Percentiles rank a stretch among this genome's conserved stretches.
These are phyloP conservation scores for Urechis unicinctus DNA, from an alignment of 2,888 invertebrate species.

Conservation along the genomic window DNA sequence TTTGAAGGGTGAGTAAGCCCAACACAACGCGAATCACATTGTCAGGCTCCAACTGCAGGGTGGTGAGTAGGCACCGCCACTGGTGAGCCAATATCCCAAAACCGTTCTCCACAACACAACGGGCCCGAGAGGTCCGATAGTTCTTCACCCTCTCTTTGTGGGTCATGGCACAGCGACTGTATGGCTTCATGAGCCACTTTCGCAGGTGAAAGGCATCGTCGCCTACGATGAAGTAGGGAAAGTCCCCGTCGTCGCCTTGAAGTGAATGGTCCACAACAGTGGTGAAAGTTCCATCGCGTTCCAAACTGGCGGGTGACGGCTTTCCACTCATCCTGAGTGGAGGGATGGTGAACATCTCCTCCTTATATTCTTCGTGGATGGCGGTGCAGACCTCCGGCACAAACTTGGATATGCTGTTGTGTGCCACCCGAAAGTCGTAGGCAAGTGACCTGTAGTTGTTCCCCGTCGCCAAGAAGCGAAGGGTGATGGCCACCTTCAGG, in stretches of 20 bases:
- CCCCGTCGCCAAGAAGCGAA: constrained; percentile 12
- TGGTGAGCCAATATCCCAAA: not conserved
- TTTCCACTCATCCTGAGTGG: constrained; percentile 6
- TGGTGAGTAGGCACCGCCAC: constrained; percentile 1
- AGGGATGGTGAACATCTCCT: constrained; percentile 6
- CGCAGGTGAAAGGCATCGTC: constrained; percentile 2
- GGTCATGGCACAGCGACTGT: constrained; percentile 3
- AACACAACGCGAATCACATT: constrained; percentile 1
- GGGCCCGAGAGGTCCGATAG: not conserved
- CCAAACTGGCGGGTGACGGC: constrained; percentile 7
- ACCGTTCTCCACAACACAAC: constrained; percentile 1
- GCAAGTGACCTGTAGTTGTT: constrained; percentile 6
- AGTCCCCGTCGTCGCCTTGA: too few relatives aligned
- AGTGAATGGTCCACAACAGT: constrained; percentile 10
- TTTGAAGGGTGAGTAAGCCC: not conserved
- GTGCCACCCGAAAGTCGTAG: constrained; percentile 12
- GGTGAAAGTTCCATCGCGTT: constrained; percentile 12
- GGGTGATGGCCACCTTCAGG: constrained; percentile 11
- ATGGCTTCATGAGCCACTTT: constrained; percentile 12
- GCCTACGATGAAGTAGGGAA: constrained; percentile 11
- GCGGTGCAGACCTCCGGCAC: constrained; percentile 7
- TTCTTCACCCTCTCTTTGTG: constrained; percentile 5
- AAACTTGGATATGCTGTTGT: constrained; percentile 8
- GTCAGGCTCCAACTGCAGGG: not conserved
- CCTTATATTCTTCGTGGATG: constrained; percentile 8